Evolutionary conservation across 2,113 vertebrate species (phyloP).

Genomic region (Riparia riparia): DNA sequence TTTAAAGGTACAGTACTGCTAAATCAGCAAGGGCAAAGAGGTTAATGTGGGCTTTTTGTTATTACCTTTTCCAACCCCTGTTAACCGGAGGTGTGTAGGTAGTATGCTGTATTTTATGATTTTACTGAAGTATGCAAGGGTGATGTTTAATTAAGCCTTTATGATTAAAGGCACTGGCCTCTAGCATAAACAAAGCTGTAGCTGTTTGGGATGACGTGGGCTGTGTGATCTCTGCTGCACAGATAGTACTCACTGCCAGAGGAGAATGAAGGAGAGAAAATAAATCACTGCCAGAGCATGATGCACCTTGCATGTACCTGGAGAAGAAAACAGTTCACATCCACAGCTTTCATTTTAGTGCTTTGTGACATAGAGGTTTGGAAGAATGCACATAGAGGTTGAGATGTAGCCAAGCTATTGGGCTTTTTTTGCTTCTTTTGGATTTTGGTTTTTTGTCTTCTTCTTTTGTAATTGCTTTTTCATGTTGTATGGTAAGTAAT

Average conservation of each 20-base stretch:
- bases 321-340: neutral
- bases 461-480: neutral
- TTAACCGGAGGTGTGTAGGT: neutral
- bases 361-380: neutral
- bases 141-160: slow-evolving; percentile 41
- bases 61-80: neutral
- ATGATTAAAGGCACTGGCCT: neutral
- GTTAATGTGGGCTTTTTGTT: neutral
- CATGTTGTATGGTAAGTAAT: neutral
- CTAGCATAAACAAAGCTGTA: slow-evolving; percentile 50
- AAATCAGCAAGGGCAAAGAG: neutral
- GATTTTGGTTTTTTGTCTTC: neutral
- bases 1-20: neutral
- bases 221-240: neutral
- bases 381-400: rapidly evolving
- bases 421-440: neutral
- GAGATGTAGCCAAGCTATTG: neutral
- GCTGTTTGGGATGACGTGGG: neutral
- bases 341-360: neutral
- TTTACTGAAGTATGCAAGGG: neutral
- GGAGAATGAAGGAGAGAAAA: neutral
- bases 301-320: neutral
- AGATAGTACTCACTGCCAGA: neutral
- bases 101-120: neutral
- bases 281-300: neutral